phyloP scores from a whole-genome alignment of 2,888 invertebrate genomes.

The Plagodis pulveraria region DNA sequence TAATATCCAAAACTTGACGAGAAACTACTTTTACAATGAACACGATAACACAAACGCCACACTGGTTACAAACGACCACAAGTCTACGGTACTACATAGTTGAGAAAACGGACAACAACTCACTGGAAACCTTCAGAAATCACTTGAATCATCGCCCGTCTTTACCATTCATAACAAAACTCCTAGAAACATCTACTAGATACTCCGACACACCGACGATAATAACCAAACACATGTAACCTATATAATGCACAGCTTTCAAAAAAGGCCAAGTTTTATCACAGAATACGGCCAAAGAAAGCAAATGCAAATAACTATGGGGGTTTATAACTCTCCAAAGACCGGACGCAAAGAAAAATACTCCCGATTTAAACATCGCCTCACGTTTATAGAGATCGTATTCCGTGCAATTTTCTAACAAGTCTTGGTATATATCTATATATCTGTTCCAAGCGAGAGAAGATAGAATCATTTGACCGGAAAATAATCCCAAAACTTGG shows the following conservation, averaged over 20 bases:
- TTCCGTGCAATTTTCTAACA: constrained; percentile 87
- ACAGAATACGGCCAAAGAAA: constrained; percentile 91
- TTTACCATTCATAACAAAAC: constrained; percentile 50
- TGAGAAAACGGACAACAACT: background rate
- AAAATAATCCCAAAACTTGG: constrained; percentile 87
- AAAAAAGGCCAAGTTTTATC: constrained; percentile 93
- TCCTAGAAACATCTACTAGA: constrained; percentile 69
- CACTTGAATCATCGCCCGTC: constrained; percentile 47
- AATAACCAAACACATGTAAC: constrained; percentile 88
- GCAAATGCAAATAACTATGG: constrained; percentile 90
- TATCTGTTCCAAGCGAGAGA: constrained; percentile 94
- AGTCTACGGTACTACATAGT: too few species aligned
- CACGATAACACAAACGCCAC: too few species aligned
- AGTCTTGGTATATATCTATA: constrained; percentile 91
- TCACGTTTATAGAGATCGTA: constrained; percentile 81
- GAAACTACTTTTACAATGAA: too few species aligned
- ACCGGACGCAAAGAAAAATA: constrained; percentile 90
- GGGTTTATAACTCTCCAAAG: constrained; percentile 92
- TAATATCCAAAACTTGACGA: too few species aligned
- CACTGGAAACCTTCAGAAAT: constrained; percentile 4
- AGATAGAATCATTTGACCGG: constrained; percentile 89
- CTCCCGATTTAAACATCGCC: constrained; percentile 87
- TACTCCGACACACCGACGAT: constrained; percentile 90
- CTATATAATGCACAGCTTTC: constrained; percentile 88
- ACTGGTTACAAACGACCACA: too few species aligned